These are phyloP conservation scores for Glossosoma conforme DNA, from an alignment of 1,140 invertebrate species.

Conservation along the genomic window DNA sequence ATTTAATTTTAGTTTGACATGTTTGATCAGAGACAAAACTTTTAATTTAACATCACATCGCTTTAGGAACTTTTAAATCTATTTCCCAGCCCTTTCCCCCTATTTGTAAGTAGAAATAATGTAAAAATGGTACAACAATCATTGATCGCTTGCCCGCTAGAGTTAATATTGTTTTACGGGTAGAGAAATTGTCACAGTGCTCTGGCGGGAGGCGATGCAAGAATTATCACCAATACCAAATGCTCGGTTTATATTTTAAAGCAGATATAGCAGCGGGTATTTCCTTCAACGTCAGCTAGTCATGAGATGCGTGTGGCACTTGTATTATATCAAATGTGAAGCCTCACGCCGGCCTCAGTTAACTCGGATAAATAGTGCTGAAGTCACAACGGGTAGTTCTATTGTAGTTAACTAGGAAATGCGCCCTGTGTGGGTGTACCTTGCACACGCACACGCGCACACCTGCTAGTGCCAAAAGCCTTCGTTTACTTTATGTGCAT, in stretches of 20 bases:
- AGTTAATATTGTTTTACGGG: conserved; percentile 28
- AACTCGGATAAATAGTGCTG: no score
- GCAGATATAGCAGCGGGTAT: conserved; percentile 8
- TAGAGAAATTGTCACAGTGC: conserved; percentile 25
- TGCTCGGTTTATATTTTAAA: conserved; percentile 20
- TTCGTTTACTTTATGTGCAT: conserved; percentile 28
- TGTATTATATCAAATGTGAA: no score
- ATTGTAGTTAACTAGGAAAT: conserved; percentile 28
- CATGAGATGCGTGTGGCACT: conserved; percentile 29
- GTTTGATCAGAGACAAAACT: conserved; percentile 25
- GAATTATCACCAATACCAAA: conserved; percentile 24
- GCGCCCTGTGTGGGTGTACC: conserved; percentile 14
- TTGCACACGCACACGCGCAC: conserved; percentile 29
- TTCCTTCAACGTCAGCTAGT: conserved; percentile 21
- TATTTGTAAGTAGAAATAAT: conserved; percentile 28
- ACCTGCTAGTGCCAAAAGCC: conserved; percentile 32
- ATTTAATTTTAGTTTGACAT: conserved; percentile 12
- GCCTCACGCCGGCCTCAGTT: no score
- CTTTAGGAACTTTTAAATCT: conserved; percentile 16
- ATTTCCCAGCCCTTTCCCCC: conserved; percentile 17
- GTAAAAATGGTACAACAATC: conserved; percentile 15
- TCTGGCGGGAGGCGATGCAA: conserved; percentile 14
- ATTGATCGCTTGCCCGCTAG: conserved; percentile 12
- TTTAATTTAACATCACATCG: conserved; percentile 16
- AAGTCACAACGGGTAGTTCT: conserved; percentile 32